Conservation (phyloP, 2,113 vertebrate genomes). For the Pelecanus crispus region DNA sequence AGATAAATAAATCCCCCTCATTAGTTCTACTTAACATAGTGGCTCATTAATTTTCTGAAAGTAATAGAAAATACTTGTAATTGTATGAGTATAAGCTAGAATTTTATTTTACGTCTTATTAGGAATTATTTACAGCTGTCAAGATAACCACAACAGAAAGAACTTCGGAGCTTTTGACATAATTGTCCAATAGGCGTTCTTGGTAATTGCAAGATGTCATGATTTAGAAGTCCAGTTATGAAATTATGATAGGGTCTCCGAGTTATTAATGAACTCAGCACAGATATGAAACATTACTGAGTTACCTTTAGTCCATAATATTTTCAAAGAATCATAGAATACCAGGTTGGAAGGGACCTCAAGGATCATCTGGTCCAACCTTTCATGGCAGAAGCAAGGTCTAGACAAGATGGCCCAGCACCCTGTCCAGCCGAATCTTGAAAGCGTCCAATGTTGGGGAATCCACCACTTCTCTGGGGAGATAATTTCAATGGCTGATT, state of each 20-base stretch:
- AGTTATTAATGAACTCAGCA: neutral
- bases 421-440: neutral
- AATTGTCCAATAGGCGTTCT: neutral
- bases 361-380: neutral
- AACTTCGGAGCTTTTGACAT: neutral
- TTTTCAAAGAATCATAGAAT: neutral
- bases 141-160: neutral
- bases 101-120: neutral
- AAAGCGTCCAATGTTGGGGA: neutral
- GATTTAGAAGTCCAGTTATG: neutral
- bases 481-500: neutral
- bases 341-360: neutral
- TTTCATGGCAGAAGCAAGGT: neutral
- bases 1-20: constrained; percentile 1
- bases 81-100: neutral
- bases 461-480: neutral
- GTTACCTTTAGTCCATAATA: neutral
- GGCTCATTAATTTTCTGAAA: neutral
- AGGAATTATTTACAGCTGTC: neutral
- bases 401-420: neutral
- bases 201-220: neutral
- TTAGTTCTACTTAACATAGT: neutral
- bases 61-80: neutral
- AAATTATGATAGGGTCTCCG: neutral
- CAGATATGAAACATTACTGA: neutral